phyloP scores from a whole-genome alignment of 2,797 vertebrate genomes.

The Microchirus variegatus region DNA sequence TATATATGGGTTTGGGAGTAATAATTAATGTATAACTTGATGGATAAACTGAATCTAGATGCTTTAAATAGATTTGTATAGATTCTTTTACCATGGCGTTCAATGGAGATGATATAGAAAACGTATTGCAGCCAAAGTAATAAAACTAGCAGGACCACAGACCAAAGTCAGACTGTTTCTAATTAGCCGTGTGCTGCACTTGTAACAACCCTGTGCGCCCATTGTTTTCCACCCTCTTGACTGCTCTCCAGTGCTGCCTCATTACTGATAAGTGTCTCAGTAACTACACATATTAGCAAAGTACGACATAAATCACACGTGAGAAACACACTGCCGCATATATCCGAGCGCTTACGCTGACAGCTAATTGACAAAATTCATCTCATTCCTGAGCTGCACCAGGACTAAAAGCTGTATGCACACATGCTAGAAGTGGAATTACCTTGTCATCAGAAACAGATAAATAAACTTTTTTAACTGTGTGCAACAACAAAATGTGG shows the following conservation, averaged over 20 bases:
- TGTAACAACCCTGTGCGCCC: constrained; percentile 25
- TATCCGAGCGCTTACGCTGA: background rate
- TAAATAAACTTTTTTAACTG: too few relatives aligned
- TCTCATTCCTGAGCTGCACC: too few relatives aligned
- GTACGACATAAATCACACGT: constrained; percentile 46
- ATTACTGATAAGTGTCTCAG: constrained; percentile 48
- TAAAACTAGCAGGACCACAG: constrained; percentile 5
- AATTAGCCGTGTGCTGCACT: constrained; percentile 48
- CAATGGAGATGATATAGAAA: background rate
- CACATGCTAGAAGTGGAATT: too few relatives aligned
- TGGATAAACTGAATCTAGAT: background rate
- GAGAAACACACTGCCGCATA: constrained; percentile 16
- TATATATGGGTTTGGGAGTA: constrained; percentile 5
- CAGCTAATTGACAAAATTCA: too few relatives aligned
- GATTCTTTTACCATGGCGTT: background rate
- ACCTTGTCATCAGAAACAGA: too few relatives aligned
- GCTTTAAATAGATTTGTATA: background rate
- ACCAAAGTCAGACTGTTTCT: constrained; percentile 36
- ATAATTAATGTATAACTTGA: constrained; percentile 8
- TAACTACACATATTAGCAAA: constrained; percentile 40
- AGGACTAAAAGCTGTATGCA: too few relatives aligned
- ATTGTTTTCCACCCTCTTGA: constrained; percentile 21
- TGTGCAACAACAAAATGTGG: too few relatives aligned
- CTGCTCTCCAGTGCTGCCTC: constrained; percentile 44
- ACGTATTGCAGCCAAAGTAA: constrained; percentile 15